Evolutionary conservation across 2,797 vertebrate genomes (phyloP).

Genomic region (Hipposideros larvatus): DNA sequence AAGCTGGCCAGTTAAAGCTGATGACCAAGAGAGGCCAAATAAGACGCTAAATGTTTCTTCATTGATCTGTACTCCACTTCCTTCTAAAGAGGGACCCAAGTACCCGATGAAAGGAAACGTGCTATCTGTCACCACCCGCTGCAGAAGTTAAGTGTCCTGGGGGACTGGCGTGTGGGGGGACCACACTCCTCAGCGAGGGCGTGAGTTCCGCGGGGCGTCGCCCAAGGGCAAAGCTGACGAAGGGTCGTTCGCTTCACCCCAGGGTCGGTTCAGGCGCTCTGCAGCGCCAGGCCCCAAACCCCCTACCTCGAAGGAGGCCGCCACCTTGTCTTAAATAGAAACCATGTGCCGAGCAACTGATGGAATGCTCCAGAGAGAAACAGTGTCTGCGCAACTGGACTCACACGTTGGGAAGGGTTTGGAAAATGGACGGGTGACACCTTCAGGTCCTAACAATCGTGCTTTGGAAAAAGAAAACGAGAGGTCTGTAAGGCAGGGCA

Average conservation of each 20-base stretch:
- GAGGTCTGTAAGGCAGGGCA: not conserved
- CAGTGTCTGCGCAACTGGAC: not conserved
- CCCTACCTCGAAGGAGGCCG: not conserved
- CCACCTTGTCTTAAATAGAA: not conserved
- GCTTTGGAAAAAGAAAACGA: not conserved
- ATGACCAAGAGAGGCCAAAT: not conserved
- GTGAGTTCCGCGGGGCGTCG: not conserved
- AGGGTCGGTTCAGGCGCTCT: not conserved
- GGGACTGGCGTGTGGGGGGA: too few relatives aligned
- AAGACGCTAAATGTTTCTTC: not conserved
- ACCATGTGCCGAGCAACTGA: not conserved
- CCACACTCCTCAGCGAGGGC: too few relatives aligned
- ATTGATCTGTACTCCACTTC: not conserved
- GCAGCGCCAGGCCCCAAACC: fast-evolving
- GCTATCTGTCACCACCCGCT: not conserved
- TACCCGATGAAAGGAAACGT: not conserved
- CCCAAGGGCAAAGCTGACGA: too few relatives aligned
- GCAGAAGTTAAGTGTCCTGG: not conserved
- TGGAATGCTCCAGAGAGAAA: not conserved
- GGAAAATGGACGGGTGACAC: not conserved
- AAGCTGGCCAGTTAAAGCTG: not conserved
- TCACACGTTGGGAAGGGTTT: not conserved
- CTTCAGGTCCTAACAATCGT: not conserved
- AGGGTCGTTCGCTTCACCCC: not conserved
- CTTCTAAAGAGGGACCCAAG: not conserved